Evolutionary conservation across 2,888 invertebrate species (phyloP).

Genomic region (Pseudococcus jackbeardsleyi): DNA sequence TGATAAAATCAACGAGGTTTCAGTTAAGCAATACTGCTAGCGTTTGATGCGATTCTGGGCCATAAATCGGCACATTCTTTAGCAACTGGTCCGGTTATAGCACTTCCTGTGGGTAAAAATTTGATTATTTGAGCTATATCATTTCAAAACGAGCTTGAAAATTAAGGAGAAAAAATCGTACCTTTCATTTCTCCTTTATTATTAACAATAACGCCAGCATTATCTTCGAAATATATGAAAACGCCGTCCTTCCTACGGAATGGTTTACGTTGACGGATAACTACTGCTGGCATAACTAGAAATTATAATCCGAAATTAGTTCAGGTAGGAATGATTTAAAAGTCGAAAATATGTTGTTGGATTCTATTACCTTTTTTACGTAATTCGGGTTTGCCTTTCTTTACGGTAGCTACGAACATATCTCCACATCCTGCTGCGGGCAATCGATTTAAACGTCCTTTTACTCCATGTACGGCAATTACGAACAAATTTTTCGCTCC

Average conservation of each 20-base stretch:
- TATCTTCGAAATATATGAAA: conserved; percentile 99
- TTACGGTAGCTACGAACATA: conserved; percentile 99
- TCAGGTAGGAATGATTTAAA: background rate
- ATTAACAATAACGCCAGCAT: conserved; percentile 99
- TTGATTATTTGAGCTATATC: background rate
- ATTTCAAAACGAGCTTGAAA: background rate
- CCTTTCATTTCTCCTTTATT: conserved; percentile 99
- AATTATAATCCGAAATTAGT: background rate
- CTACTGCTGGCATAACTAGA: conserved; percentile 98
- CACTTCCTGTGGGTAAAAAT: conserved; percentile 76
- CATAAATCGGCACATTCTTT: conserved; percentile 99
- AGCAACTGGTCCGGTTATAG: conserved; percentile 99
- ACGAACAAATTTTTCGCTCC: conserved; percentile 89
- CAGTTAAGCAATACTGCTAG: conserved; percentile 94
- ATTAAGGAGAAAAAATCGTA: conserved; percentile 67
- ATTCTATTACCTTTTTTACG: conserved; percentile 87
- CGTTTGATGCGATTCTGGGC: conserved; percentile 99
- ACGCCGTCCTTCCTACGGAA: conserved; percentile 99
- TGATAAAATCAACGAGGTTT: too few relatives aligned
- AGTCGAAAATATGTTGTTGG: too few relatives aligned
- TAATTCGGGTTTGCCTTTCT: conserved; percentile 99
- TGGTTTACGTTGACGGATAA: conserved; percentile 97
- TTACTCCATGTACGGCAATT: conserved; percentile 95
- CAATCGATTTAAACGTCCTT: conserved; percentile 96
- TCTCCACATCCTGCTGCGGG: conserved; percentile 98